These are phyloP conservation scores for Manis crassicaudata DNA, from an alignment of 2,797 vertebrate species.

Conservation along the genomic window DNA sequence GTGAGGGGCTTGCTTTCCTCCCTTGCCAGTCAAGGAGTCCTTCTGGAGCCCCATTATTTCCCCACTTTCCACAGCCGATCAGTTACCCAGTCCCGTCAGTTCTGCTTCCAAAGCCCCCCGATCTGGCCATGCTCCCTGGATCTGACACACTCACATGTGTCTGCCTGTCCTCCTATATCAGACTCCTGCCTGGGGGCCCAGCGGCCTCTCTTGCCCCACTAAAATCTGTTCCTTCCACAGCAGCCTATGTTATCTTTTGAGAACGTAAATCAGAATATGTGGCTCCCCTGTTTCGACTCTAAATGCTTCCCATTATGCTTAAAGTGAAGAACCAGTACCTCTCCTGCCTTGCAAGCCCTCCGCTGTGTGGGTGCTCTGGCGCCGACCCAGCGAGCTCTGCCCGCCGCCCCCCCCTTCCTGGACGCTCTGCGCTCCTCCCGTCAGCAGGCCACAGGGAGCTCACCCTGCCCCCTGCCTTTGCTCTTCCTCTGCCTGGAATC, in stretches of 20 bases:
- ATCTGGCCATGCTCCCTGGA: background rate
- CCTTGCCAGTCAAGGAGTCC: background rate
- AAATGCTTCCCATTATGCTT: background rate
- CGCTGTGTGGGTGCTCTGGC: background rate
- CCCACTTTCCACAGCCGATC: background rate
- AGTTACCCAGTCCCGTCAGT: background rate
- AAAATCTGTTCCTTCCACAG: background rate
- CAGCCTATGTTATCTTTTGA: background rate
- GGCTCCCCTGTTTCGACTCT: background rate
- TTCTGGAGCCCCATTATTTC: background rate
- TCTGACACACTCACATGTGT: background rate
- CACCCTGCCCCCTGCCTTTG: rapidly evolving
- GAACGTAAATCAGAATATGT: background rate
- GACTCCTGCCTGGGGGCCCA: background rate
- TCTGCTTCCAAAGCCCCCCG: background rate
- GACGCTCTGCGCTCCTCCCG: background rate
- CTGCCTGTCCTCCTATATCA: background rate
- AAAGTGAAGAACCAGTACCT: background rate
- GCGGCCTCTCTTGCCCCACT: background rate
- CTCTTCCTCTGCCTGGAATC: background rate
- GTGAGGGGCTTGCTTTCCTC: background rate
- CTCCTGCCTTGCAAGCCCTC: background rate
- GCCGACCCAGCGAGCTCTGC: background rate
- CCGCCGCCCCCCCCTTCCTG: background rate
- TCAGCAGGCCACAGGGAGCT: background rate